Percentiles rank a stretch among this genome's conserved stretches.
Conservation (phyloP, 2,797 vertebrate genomes). For the Oceanodroma leucorhoa region DNA sequence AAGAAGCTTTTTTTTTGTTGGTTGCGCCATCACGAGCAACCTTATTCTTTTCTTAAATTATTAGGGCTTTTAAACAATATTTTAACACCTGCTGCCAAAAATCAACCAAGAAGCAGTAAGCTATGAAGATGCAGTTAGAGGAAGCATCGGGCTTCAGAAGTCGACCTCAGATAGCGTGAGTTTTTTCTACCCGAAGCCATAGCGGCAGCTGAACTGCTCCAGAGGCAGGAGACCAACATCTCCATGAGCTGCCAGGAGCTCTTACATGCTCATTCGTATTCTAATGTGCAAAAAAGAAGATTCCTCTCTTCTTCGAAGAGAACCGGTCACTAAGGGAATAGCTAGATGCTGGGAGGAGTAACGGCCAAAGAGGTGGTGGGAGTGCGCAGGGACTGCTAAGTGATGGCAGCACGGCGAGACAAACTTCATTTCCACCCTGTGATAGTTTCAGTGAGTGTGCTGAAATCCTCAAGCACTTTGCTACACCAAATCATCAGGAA, state of each 20-base stretch:
- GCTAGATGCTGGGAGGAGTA: neutral
- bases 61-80: neutral
- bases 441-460: neutral
- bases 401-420: neutral
- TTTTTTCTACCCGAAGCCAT: neutral
- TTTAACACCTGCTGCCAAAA: neutral
- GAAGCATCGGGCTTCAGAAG: neutral
- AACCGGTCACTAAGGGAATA: rapidly evolving
- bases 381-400: neutral
- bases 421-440: neutral
- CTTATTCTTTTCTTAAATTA: neutral
- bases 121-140: neutral
- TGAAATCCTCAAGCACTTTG: neutral
- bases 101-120: neutral
- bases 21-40: neutral
- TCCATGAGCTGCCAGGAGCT: neutral
- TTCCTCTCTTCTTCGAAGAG: neutral
- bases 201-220: neutral
- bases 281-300: neutral
- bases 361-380: neutral
- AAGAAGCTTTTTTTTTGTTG: neutral
- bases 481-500: slow-evolving; percentile 29
- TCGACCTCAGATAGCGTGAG: rapidly evolving
- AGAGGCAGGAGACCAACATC: neutral
- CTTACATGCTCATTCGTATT: rapidly evolving